These are phyloP conservation scores for Idaea straminata DNA, from an alignment of 2,888 invertebrate genomes.

Conservation along the genomic window DNA sequence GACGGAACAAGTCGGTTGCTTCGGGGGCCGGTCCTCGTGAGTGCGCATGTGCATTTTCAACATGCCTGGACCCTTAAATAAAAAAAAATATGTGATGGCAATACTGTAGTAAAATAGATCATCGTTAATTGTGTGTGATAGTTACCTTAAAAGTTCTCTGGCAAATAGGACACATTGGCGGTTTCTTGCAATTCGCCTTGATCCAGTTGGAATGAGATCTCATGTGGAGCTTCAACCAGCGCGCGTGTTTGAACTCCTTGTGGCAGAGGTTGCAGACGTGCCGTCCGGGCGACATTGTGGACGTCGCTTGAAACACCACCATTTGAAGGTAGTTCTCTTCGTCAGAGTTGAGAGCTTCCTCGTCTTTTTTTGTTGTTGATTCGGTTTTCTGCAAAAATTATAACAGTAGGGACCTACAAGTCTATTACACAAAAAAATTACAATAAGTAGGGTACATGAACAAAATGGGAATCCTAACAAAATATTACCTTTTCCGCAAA, in stretches of 20 bases:
- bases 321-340: conserved; percentile 71
- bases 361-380: conserved; percentile 39
- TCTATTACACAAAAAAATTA: too few species aligned
- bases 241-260: conserved; percentile 82
- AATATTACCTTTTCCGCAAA: conserved; percentile 43
- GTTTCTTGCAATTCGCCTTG: conserved; percentile 83
- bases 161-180: conserved; percentile 82
- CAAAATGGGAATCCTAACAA: too few species aligned
- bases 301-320: conserved; percentile 76
- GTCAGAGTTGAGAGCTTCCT: conserved; percentile 60
- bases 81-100: not conserved
- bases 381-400: conserved; percentile 5
- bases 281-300: conserved; percentile 76
- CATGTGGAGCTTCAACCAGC: conserved; percentile 83
- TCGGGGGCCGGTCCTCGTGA: conserved; percentile 79
- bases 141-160: conserved; percentile 80
- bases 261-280: conserved; percentile 83
- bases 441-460: too few species aligned
- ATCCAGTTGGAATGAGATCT: conserved; percentile 83
- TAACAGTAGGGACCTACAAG: not conserved
- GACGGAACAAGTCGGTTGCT: conserved; percentile 81
- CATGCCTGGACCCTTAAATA: conserved; percentile 80
- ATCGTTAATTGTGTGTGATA: not conserved
- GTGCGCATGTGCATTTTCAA: conserved; percentile 84
- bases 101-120: not conserved